Evolutionary conservation across 2,888 invertebrate species (phyloP), one percentile per base, ranked within the genome.

Genomic region (Drosophila robusta): DNA sequence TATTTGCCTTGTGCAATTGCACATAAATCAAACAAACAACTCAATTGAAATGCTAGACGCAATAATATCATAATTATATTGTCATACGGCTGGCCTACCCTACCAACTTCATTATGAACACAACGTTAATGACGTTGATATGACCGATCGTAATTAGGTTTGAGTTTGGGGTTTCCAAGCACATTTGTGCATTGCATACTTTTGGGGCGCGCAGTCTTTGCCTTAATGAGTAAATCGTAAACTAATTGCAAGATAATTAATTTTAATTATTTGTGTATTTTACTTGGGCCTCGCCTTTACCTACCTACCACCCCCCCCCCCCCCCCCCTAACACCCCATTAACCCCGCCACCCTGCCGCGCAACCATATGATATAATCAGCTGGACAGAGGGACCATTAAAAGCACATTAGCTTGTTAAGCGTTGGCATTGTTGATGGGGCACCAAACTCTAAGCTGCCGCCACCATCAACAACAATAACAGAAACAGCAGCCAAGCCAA

Each of bases 181-280:
- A 26, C 26, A 60, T 58, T 54, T 58, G 58, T 44, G 51, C 44
- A 38, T 58, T 65, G 70, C 69, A 70, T 69, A 76, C 69, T 79
- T 70, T 51, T 65, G 34, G 58, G 26, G 41, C 47, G 69, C 75
- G 65, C 58, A 51, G 65, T 49, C 71, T 51, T 63, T 61, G 71
- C 78, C 60, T 81, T 87, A 87, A 87, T 85, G 84, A 87, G 87
- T 84, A 87, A 84, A 87, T 87, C 87, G 84, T 87, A 78, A 87
- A 84, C 87, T 84, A 84, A 84, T 84, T 84, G 84, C 84, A 78
- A 80, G 87, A 87, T 84, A 84, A 84, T 84, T 84, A 84, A 84
- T 87, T 84, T 87, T 87, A 87, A 84, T 84, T 84, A 84, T 84
- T 84, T 84, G 85, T 87, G 82, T 84, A 84, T 84, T 87, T 84